Percentiles rank a stretch among this genome's conserved stretches.
Conservation (phyloP, 2,888 invertebrate genomes). For the Herminia tarsipennalis region DNA sequence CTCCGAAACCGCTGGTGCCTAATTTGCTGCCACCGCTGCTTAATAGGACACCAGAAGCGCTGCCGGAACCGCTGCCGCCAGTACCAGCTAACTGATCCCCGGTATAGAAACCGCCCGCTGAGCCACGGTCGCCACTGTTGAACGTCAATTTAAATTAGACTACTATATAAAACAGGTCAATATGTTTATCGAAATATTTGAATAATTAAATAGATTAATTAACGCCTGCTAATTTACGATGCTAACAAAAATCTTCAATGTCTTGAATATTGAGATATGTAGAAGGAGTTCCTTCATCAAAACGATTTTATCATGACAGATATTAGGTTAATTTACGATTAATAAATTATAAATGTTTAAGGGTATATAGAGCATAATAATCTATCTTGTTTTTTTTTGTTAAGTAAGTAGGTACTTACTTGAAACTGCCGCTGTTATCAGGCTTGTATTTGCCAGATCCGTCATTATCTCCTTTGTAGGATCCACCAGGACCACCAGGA, state of each 20-base stretch:
- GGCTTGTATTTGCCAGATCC: conserved; percentile 57
- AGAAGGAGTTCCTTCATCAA: too few species aligned
- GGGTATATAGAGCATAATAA: too few species aligned
- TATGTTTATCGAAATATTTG: not conserved
- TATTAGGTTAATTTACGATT: too few species aligned
- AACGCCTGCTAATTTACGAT: conserved; percentile 7
- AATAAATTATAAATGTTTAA: too few species aligned
- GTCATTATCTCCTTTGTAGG: conserved; percentile 41
- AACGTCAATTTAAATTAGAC: conserved; percentile 12
- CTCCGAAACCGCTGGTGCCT: conserved; percentile 9
- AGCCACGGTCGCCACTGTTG: conserved; percentile 46
- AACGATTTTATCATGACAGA: too few species aligned
- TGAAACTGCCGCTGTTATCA: conserved; percentile 43
- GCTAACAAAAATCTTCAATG: too few species aligned
- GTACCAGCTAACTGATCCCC: conserved; percentile 29
- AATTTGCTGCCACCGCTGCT: conserved; percentile 1
- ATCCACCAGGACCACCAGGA: conserved; percentile 33
- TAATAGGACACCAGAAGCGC: conserved; percentile 1
- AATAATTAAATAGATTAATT: conserved; percentile 5
- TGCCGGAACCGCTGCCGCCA: conserved; percentile 16
- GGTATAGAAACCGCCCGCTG: conserved; percentile 52
- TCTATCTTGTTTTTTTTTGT: too few species aligned
- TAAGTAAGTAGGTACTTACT: conserved; percentile 45
- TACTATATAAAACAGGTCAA: not conserved
- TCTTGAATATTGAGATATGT: not conserved